Evolutionary conservation across 2,888 invertebrate species (phyloP).

Genomic region (Diarsia mendica): DNA sequence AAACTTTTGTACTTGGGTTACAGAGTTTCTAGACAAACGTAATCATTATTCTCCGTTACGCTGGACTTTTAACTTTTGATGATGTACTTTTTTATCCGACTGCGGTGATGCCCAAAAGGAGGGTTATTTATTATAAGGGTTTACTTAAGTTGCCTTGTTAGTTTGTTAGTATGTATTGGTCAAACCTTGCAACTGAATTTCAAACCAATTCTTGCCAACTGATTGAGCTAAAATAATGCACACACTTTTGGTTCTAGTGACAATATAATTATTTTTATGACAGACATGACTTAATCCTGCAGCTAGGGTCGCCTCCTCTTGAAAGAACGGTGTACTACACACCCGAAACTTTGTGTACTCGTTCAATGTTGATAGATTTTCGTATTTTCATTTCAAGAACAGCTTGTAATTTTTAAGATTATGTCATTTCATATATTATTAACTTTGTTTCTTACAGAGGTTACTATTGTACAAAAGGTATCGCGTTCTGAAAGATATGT

Average conservation of each 20-base stretch:
- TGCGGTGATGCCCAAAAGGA: no score
- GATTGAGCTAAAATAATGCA: not conserved
- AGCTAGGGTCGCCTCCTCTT: no score
- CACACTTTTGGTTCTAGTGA: not conserved
- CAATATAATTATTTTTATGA: no score
- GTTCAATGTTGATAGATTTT: no score
- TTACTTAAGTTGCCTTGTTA: not conserved
- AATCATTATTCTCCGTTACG: not conserved
- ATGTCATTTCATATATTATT: no score
- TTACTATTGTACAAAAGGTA: not conserved
- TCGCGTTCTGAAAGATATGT: slow-evolving; percentile 40
- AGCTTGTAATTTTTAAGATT: no score
- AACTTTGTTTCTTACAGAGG: not conserved
- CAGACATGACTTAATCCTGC: no score
- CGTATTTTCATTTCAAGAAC: no score
- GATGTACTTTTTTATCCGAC: no score
- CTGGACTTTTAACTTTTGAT: not conserved
- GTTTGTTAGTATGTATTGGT: not conserved
- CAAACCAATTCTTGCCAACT: not conserved
- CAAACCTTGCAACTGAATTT: not conserved
- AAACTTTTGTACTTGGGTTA: not conserved
- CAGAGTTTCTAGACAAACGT: not conserved
- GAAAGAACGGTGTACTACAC: no score
- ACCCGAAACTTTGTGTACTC: no score
- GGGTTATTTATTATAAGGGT: no score